Conservation (phyloP, 2,113 vertebrate genomes). For the Pachyramphus minor region DNA sequence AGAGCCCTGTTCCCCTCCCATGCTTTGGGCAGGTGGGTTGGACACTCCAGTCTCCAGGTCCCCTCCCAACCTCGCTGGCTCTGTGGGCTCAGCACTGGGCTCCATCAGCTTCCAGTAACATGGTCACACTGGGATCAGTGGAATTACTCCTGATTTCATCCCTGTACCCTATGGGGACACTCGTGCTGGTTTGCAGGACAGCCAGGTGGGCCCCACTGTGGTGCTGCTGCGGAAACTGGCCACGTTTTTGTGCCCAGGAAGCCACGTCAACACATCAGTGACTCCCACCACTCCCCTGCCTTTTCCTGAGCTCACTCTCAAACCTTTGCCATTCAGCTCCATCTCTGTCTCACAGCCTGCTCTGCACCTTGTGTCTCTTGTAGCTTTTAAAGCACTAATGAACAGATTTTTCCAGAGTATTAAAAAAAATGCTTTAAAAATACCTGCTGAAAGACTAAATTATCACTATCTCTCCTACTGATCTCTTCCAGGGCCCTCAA, state of each 20-base stretch:
- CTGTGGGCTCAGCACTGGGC: not conserved
- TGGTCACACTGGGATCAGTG: not conserved
- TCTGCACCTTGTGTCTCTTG: not conserved
- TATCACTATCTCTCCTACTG: not conserved
- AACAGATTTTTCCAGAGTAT: not conserved
- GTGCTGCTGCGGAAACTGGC: not conserved
- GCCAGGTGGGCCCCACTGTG: not conserved
- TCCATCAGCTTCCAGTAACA: not conserved
- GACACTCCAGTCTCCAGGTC: accelerated
- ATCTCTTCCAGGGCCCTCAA: not conserved
- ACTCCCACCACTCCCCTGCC: not conserved
- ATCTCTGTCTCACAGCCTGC: not conserved
- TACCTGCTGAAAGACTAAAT: not conserved
- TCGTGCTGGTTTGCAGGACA: not conserved
- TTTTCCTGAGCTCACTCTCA: conserved; percentile 23
- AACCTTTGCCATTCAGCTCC: not conserved
- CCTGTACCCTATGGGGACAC: not conserved
- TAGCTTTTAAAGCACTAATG: not conserved
- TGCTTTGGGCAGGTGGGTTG: not conserved
- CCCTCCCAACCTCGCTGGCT: accelerated
- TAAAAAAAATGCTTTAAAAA: not conserved
- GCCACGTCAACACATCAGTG: not conserved
- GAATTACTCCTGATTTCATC: not conserved
- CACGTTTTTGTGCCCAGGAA: not conserved
- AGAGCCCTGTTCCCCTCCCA: not conserved